Conservation (phyloP, 2,113 vertebrate species). For the Garra rufa region DNA sequence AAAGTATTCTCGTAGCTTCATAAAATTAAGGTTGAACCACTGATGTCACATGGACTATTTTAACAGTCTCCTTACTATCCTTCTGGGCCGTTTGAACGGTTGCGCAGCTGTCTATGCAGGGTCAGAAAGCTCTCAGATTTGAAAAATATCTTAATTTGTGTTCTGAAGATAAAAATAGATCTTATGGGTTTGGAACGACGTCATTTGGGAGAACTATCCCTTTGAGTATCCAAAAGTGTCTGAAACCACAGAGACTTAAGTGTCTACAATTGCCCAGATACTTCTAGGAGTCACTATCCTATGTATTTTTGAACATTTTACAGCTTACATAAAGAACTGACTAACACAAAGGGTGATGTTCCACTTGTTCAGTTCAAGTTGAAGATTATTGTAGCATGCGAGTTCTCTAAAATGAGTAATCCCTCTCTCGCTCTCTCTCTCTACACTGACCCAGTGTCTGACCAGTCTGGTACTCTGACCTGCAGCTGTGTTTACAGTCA, state of each 20-base stretch:
- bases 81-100: too few species aligned
- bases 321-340: not conserved
- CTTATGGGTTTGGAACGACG: too few species aligned
- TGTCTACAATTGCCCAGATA: not conserved
- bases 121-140: too few species aligned
- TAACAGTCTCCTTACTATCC: too few species aligned
- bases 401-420: not conserved
- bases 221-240: too few species aligned
- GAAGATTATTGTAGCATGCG: not conserved
- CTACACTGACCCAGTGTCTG: slow-evolving; percentile 63
- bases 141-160: too few species aligned
- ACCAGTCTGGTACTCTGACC: slow-evolving; percentile 75
- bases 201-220: too few species aligned
- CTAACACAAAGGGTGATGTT: not conserved
- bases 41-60: too few species aligned
- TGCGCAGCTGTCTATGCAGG: too few species aligned
- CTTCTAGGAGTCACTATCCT: not conserved
- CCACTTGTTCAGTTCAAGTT: not conserved
- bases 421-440: not conserved
- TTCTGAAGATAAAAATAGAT: too few species aligned
- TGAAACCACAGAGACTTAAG: not conserved
- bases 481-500: slow-evolving; percentile 84
- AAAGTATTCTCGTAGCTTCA: too few species aligned
- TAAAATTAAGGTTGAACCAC: too few species aligned
- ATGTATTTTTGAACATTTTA: not conserved